phyloP scores from a whole-genome alignment of 2,797 vertebrate genomes.

The Rousettus madagascariensis region DNA sequence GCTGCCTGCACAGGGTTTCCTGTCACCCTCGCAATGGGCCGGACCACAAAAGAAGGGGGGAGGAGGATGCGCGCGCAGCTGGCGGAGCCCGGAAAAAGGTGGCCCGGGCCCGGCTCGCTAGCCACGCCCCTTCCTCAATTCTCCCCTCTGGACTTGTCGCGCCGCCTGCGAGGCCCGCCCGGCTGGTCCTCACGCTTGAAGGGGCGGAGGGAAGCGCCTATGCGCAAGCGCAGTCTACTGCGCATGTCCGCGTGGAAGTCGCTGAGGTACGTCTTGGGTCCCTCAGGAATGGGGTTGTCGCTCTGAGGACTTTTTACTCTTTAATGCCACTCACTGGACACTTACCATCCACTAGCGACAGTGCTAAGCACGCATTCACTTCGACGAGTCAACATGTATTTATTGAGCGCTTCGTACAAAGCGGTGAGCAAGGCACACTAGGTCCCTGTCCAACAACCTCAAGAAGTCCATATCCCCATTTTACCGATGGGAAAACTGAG shows the following conservation, averaged over 20 bases:
- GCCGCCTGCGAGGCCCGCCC: not conserved
- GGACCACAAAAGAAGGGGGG: constrained; percentile 76
- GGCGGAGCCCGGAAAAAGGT: constrained; percentile 67
- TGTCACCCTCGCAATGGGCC: constrained; percentile 90
- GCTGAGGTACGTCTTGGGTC: fast-evolving
- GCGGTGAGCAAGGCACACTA: not conserved
- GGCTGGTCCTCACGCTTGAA: not conserved
- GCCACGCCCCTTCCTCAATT: constrained; percentile 62
- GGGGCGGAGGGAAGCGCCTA: not conserved
- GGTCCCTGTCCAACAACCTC: not conserved
- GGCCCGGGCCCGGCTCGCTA: not conserved
- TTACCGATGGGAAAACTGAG: not conserved
- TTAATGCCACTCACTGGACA: not conserved
- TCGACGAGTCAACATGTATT: not conserved
- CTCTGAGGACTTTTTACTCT: not conserved
- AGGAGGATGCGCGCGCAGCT: constrained; percentile 76
- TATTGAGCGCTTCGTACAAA: not conserved
- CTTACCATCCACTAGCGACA: not conserved
- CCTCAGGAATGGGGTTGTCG: fast-evolving
- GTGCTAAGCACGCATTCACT: not conserved
- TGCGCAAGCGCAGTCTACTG: constrained; percentile 44
- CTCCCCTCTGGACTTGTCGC: not conserved
- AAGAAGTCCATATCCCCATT: not conserved
- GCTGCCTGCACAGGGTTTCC: constrained; percentile 93
- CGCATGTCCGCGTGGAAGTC: not conserved